Evolutionary conservation across 92 coral and sea anemone species (phyloP), one percentile per base, ranked within the genome.

Genomic region (Palythoa grandiflora): DNA sequence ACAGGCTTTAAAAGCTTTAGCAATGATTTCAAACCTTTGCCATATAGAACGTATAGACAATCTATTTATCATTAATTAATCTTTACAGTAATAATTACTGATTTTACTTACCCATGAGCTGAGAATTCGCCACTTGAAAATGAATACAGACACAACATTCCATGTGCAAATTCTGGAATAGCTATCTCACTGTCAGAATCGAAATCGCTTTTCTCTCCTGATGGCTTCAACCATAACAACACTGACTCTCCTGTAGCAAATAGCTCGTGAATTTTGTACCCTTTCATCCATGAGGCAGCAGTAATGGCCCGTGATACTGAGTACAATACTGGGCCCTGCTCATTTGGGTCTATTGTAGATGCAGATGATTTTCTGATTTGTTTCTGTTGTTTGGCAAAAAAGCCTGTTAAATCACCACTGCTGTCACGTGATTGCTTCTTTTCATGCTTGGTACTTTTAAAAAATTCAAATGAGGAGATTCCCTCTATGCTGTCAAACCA

Each of bases 111-210:
- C 86, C 86, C 86, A 13, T 81, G 86, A 65, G 75, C 75, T 19
- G 86, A 81, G 75, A 81, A 81, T 21, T 81, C 86, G 38, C 35
- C 86, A 40, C 28, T 68, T 16, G 86, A 71, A 81, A 65, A 81
- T 3, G 86, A 81, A 81, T 65, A 81, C 1, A 81, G 74, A 65
- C 86, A 81, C 86, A 81, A 47, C 74, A 81, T 81, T 19, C 86
- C 86, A 81, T 81, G 63, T 11, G 75, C 75, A 47, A 81, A 81
- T 51, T 81, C 75, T 11, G 55, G 86, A 21, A 81, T 39, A 47
- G 38, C 20, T 13, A 51, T 19, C 12, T 80, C 73, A 17, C 72
- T 53, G 20, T 48, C 19, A 16, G 44, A 11, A n/a, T 21, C 61
- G 6, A 20, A 6, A 13, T 35, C 60, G 1, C 8, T 37, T 12